These are phyloP conservation scores for Melinaea marsaeus DNA, from an alignment of 2,888 invertebrate genomes.

Conservation along the genomic window DNA sequence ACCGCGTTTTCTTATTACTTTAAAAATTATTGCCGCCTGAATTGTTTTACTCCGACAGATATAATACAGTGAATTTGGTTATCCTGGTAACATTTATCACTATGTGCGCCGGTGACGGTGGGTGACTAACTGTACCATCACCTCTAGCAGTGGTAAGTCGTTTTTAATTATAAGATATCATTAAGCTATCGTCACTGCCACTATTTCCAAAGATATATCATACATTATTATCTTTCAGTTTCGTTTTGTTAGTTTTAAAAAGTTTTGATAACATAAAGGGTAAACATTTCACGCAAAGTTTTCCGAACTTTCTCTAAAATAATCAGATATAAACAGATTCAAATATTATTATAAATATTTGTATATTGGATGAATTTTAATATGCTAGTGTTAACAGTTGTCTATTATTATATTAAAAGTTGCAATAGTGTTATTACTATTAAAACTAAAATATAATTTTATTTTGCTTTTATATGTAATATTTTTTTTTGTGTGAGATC, in stretches of 20 bases:
- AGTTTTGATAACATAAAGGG: background rate
- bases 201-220: background rate
- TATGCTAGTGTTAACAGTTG: background rate
- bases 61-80: conserved; percentile 27
- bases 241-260: background rate
- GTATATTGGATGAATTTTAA: background rate
- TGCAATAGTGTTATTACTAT: too few species aligned
- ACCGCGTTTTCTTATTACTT: conserved; percentile 29
- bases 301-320: background rate
- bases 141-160: conserved; percentile 62
- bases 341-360: background rate
- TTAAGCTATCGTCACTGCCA: background rate
- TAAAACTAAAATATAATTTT: too few species aligned
- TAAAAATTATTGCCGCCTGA: conserved; percentile 7
- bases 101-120: conserved; percentile 61
- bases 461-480: too few species aligned
- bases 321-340: background rate
- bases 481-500: too few species aligned
- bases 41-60: conserved; percentile 10
- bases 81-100: conserved; percentile 36
- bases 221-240: background rate
- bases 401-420: too few species aligned
- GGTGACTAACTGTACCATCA: conserved; percentile 48
- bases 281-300: background rate
- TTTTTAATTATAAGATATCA: conserved; percentile 13